These are phyloP conservation scores for Tipula lateralis DNA, from an alignment of 2,888 invertebrate genomes.

Conservation along the genomic window DNA sequence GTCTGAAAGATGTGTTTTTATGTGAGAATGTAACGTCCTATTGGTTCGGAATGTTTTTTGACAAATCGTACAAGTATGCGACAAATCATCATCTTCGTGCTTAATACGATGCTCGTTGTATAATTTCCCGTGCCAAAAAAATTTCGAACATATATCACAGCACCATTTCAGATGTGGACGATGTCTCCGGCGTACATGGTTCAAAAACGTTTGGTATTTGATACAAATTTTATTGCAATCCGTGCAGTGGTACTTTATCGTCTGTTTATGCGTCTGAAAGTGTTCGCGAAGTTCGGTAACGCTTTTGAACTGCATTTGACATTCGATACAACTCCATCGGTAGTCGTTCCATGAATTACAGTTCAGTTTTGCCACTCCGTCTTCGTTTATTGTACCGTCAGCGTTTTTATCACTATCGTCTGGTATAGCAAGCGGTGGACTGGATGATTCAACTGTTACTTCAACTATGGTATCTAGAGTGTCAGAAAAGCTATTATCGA, in stretches of 20 bases:
- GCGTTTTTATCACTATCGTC: neutral
- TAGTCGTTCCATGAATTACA: slow-evolving; percentile 35
- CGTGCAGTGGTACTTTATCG: neutral
- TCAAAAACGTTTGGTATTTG: slow-evolving; percentile 37
- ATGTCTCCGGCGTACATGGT: slow-evolving; percentile 40
- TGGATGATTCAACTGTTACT: neutral
- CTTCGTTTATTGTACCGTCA: neutral
- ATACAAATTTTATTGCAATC: neutral
- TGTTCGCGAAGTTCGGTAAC: slow-evolving; percentile 32
- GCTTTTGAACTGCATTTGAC: slow-evolving; percentile 29
- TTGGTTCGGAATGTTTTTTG: slow-evolving; percentile 51
- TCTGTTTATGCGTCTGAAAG: slow-evolving; percentile 5
- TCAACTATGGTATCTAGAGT: neutral
- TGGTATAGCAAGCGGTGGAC: neutral
- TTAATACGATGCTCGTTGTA: neutral
- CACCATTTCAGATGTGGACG: slow-evolving; percentile 36
- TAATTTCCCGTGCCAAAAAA: slow-evolving; percentile 37
- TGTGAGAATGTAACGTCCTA: slow-evolving; percentile 52
- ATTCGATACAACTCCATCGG: slow-evolving; percentile 36
- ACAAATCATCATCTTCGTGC: slow-evolving; percentile 36
- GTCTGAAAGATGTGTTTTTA: slow-evolving; percentile 50
- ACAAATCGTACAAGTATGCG: slow-evolving; percentile 51
- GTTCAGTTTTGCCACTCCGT: neutral
- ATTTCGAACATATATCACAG: slow-evolving; percentile 37
- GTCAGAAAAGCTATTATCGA: neutral